Conservation (phyloP, 2,113 vertebrate genomes). For the Egretta garzetta region DNA sequence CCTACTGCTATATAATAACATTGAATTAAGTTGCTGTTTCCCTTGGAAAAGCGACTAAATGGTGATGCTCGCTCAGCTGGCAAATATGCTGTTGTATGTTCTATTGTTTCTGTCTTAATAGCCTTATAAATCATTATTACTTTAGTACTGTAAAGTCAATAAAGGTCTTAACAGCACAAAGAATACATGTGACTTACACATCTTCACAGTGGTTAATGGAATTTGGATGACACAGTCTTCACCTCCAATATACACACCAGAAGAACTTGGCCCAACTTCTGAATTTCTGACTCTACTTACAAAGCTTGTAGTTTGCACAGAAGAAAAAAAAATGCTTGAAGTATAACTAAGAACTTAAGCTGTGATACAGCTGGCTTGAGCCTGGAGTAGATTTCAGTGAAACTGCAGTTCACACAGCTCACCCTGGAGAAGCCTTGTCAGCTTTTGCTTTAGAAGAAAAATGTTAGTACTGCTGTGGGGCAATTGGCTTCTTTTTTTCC, state of each 20-base stretch:
- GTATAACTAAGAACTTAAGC: neutral
- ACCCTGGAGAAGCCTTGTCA: neutral
- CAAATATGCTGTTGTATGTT: neutral
- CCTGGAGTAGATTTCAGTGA: neutral
- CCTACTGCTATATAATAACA: neutral
- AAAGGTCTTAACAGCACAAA: neutral
- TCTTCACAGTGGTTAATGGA: neutral
- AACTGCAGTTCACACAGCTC: neutral
- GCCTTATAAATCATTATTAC: slow-evolving; percentile 25
- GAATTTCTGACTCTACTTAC: neutral
- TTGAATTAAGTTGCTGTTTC: slow-evolving; percentile 11
- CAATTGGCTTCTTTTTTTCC: neutral
- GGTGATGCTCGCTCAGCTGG: neutral
- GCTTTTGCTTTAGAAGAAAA: neutral
- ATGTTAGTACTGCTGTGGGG: neutral
- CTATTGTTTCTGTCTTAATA: neutral
- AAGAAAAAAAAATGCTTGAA: neutral
- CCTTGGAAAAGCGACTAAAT: neutral
- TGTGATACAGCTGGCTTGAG: neutral
- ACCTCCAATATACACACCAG: neutral
- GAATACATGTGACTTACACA: neutral
- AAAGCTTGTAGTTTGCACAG: neutral
- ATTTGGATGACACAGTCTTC: neutral
- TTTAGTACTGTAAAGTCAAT: neutral
- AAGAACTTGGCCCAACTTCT: neutral